Percentiles rank a stretch among this genome's conserved stretches.
These are phyloP conservation scores for Nemurella pictetii DNA, from an alignment of 2,888 invertebrate species.

Conservation along the genomic window DNA sequence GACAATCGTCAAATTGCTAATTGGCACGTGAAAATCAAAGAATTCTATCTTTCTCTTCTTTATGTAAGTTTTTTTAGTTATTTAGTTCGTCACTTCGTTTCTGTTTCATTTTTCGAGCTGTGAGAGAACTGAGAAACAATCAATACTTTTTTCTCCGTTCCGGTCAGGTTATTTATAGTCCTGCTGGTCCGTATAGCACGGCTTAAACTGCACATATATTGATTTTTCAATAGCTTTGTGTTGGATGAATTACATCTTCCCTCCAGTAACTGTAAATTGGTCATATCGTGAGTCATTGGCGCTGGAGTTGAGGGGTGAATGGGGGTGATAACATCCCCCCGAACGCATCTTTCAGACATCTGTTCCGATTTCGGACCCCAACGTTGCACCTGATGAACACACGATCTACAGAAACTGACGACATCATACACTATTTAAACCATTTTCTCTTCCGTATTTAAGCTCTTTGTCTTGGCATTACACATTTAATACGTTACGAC, in stretches of 20 bases:
- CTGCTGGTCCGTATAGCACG: neutral
- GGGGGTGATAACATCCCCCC: neutral
- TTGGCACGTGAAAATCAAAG: neutral
- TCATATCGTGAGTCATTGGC: neutral
- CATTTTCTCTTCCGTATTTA: neutral
- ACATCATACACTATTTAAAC: neutral
- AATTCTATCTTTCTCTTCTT: neutral
- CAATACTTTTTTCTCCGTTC: neutral
- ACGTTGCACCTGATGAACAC: neutral
- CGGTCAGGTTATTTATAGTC: neutral
- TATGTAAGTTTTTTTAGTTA: neutral
- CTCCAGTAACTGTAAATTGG: neutral
- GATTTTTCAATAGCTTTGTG: neutral
- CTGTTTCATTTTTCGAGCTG: neutral
- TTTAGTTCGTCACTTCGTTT: neutral
- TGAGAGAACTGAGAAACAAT: neutral
- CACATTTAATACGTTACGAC: too few species aligned
- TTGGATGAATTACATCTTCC: neutral
- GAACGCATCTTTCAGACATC: neutral
- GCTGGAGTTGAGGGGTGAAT: neutral
- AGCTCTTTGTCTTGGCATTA: neutral
- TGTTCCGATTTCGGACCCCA: neutral
- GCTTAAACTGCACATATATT: neutral
- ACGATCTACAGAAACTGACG: neutral
- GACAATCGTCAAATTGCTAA: neutral